Base-by-base conservation (phyloP, 2,797 vertebrate genomes). In the Nyctibius grandis region DNA sequence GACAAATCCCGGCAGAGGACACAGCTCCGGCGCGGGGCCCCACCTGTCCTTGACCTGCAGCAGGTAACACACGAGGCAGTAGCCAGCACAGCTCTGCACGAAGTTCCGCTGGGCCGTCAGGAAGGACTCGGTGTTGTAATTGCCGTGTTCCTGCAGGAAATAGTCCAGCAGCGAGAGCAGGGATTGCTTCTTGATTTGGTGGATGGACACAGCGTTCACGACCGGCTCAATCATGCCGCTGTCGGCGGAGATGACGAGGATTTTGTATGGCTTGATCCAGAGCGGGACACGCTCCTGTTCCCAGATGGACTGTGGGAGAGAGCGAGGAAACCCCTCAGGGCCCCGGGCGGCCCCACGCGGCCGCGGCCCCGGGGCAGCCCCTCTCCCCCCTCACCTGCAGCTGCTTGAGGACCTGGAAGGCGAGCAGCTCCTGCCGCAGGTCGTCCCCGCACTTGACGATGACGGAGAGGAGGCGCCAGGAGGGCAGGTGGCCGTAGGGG, bases 191-290 rank as follows among this genome's bases (percentile, higher is more conserved):
- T 99, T 99, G 95, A 99, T 99, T 91, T 99, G 99, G 94, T 99
- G 99, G 92, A 99, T 99, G 69, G 99, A 99, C 26, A 99, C 99
- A 0, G 99, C 99, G 5, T 99, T 99, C 70, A 99, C 98, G 69
- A 99, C 99, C 0, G 99, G 99, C 97, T 99, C 99, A 11, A 99
- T 99, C 99, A 99, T 99, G 36, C 99, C 99, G 11, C 99, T 99
- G 98, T 99, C 99, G 0, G 99, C 98, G 0, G 99, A 99, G 97
- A 99, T 98, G 86, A 99, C 99, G 89, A 99, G 98, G 97, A 99
- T 99, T 97, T 99, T 99, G 87, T 99, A 99, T 26, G 99, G 99
- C 75, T 99, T 98, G 89, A 99, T 99, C 99, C 99, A 99, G 11
- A 99, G 98, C 0, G 99, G 99, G 3, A 99, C 99, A 0, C 99